Percentiles rank a stretch among this genome's conserved stretches.
Conservation (phyloP, 1,140 invertebrate species). For the Monomorium pharaonis region DNA sequence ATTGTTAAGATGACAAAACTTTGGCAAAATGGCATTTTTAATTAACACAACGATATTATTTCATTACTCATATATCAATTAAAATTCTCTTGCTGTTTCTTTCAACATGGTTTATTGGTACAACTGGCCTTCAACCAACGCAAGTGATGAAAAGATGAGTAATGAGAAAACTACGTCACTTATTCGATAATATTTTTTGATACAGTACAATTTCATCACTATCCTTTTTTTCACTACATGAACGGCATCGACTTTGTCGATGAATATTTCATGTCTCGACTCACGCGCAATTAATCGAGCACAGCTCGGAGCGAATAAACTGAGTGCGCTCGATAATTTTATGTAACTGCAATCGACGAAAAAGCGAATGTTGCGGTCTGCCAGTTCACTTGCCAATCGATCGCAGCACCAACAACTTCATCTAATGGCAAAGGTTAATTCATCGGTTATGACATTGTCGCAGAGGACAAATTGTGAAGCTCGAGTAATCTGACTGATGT, state of each 20-base stretch:
- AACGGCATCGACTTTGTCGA: background rate
- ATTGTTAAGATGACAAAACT: no score
- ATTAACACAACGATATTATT: no score
- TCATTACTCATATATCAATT: no score
- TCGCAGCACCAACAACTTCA: conserved; percentile 5
- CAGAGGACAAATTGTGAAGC: background rate
- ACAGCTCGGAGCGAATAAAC: background rate
- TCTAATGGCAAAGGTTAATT: conserved; percentile 38
- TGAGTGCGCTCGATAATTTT: conserved; percentile 10
- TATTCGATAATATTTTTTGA: background rate
- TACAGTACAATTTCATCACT: background rate
- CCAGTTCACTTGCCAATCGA: background rate
- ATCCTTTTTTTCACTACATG: background rate
- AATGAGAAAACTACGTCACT: background rate
- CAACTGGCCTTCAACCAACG: no score
- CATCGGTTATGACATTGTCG: conserved; percentile 16
- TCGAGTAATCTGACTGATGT: background rate
- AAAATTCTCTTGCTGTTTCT: no score
- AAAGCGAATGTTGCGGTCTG: background rate
- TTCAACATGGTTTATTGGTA: no score
- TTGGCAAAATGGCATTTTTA: no score
- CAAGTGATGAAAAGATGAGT: background rate
- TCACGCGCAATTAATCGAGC: conserved; percentile 43
- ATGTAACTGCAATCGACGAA: conserved; percentile 9
- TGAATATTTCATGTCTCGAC: background rate